phyloP scores from a whole-genome alignment of 2,888 invertebrate genomes.

The Dione vanillae region DNA sequence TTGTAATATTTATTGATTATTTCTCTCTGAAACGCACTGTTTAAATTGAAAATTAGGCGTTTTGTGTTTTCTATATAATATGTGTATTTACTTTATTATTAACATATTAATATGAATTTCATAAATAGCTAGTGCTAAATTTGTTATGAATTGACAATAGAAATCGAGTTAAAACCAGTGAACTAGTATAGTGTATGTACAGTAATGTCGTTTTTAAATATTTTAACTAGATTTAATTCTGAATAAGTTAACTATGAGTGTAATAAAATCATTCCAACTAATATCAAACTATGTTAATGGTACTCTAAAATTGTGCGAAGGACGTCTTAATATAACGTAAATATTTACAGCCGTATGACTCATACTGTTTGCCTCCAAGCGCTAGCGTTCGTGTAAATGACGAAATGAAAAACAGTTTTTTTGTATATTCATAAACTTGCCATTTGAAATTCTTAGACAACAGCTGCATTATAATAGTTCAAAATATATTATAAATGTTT shows the following conservation, averaged over 20 bases:
- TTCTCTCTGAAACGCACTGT: background rate
- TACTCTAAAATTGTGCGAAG: slow-evolving; percentile 74
- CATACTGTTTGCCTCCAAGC: slow-evolving; percentile 40
- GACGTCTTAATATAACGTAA: slow-evolving; percentile 76
- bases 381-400: slow-evolving; percentile 60
- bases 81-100: no score
- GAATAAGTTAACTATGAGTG: background rate
- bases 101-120: no score
- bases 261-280: slow-evolving; percentile 47
- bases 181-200: background rate
- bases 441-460: slow-evolving; percentile 10
- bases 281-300: slow-evolving; percentile 72
- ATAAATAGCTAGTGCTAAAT: no score
- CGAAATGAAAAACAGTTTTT: slow-evolving; percentile 49
- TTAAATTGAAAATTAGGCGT: no score
- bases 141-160: no score
- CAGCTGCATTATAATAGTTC: background rate
- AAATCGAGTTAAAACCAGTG: background rate
- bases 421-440: slow-evolving; percentile 3
- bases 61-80: no score
- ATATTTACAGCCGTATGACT: slow-evolving; percentile 72
- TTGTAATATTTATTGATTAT: background rate
- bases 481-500: slow-evolving; percentile 6
- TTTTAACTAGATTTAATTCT: background rate
- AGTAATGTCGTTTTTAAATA: background rate